Evolutionary conservation across 2,888 invertebrate genomes (phyloP), one percentile per base, ranked within the genome.

Genomic region (Anthoptus insignis): DNA sequence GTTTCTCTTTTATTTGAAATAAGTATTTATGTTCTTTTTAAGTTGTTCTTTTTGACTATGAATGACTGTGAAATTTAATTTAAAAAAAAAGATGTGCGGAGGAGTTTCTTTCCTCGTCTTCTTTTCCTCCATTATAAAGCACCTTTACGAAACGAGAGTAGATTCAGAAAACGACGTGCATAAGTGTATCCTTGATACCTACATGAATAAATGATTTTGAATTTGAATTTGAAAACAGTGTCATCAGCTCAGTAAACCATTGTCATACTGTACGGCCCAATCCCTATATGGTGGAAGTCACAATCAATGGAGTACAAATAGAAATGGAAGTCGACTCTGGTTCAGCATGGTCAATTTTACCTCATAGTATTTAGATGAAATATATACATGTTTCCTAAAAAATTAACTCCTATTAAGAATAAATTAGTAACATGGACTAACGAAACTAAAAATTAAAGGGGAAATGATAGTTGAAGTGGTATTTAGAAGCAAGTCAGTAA

Each of bases 371-470:
- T 34, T 34, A 34, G 13, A n/a, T 34, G n/a, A 34, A 3, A n/a
- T 34, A 34, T 34, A 34, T 3, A 34, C n/a, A 34, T 34, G 34
- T 34, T 34, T 34, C n/a, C 13, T n/a, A 6, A 34, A 34, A 34
- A 34, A 34, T 34, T 34, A 34, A 34, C 34, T n/a, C n/a, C 34
- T 34, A 34, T n/a, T n/a, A n/a, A 2, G 13, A 34, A 3, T n/a
- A 34, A 34, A n/a, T 34, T 34, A 34, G 34, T 34, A 34, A 37
- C 54, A 11, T 54, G 54, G 54, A 54, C 54, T 54, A 54, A 54
- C 11, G 54, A 54, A 7, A 37, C 22, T 54, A 24, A 34, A 54
- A 39, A 54, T 54, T 22, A 54, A 37, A 54, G 54, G 54, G 8
- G 54, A 54, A 22, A 54, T 54, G 37, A 13, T 34, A 19, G 54